Conservation (phyloP, 1,140 invertebrate genomes). For the Schlechtendalia chinensis region DNA sequence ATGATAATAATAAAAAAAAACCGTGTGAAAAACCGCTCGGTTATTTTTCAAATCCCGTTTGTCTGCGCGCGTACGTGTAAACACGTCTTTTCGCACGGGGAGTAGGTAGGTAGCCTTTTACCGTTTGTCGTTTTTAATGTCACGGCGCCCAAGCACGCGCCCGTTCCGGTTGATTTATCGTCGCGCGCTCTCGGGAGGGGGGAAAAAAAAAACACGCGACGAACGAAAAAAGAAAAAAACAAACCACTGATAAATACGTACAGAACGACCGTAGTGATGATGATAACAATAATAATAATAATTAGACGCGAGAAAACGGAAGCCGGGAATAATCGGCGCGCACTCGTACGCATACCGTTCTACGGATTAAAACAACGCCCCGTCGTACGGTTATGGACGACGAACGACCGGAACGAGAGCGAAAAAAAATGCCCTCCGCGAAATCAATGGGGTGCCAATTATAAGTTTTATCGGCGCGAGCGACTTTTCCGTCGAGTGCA, state of each 20-base stretch:
- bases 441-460: slow-evolving; percentile 49
- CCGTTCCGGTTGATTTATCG: slow-evolving; percentile 43
- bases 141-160: slow-evolving; percentile 30
- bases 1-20: slow-evolving; percentile 31
- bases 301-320: background rate
- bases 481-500: slow-evolving; percentile 1
- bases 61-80: background rate
- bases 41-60: background rate
- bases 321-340: background rate
- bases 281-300: background rate
- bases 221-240: slow-evolving; percentile 5
- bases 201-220: no score
- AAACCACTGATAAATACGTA: background rate
- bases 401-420: no score
- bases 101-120: slow-evolving; percentile 42
- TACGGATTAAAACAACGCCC: slow-evolving; percentile 4
- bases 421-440: slow-evolving; percentile 21
- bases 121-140: slow-evolving; percentile 46
- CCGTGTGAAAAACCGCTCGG: background rate
- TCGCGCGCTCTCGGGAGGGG: no score
- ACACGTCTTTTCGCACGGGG: background rate
- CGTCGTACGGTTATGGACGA: no score
- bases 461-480: slow-evolving; percentile 38
- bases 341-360: no score
- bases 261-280: background rate